A percentile compares a stretch with the other conserved stretches of the same genome.
Evolutionary conservation across 2,888 invertebrate genomes (phyloP).

Genomic region (Drosophila algonquin): DNA sequence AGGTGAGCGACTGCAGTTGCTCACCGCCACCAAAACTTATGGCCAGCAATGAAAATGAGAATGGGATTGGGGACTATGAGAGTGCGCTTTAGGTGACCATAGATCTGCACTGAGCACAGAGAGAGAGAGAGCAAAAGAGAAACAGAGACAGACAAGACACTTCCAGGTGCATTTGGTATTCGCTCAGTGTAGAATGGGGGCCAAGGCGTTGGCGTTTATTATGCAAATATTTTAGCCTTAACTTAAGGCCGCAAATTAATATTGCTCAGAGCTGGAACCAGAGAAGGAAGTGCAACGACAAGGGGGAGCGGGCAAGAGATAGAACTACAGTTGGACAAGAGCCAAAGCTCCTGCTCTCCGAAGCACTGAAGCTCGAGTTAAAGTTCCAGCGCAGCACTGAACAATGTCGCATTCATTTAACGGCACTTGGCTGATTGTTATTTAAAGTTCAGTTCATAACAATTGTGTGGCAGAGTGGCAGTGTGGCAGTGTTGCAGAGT

Average conservation of each 20-base stretch:
- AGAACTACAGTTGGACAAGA: constrained; percentile 28
- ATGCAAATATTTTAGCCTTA: constrained; percentile 76
- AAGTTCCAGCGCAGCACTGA: constrained; percentile 32
- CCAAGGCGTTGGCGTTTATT: constrained; percentile 73
- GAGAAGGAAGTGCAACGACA: background rate
- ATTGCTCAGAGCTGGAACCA: constrained; percentile 45
- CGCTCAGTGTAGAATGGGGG: constrained; percentile 42
- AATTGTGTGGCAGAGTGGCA: constrained; percentile 47
- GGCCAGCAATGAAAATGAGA: constrained; percentile 55
- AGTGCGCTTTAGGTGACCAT: constrained; percentile 62
- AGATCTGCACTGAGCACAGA: constrained; percentile 19
- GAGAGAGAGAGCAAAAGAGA: constrained; percentile 3
- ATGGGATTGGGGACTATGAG: constrained; percentile 61
- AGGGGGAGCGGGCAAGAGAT: background rate
- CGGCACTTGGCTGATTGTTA: constrained; percentile 78
- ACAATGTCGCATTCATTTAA: constrained; percentile 78
- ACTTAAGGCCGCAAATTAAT: constrained; percentile 68
- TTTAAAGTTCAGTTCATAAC: constrained; percentile 77
- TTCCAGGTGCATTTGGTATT: constrained; percentile 31
- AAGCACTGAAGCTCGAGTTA: constrained; percentile 26
- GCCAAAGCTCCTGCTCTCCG: constrained; percentile 22
- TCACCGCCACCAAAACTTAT: constrained; percentile 74
- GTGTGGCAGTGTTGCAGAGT: background rate
- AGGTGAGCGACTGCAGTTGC: constrained; percentile 60
- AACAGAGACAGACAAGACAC: background rate